Evolutionary conservation across 1,140 invertebrate genomes (phyloP), one percentile per base, ranked within the genome.

Genomic region (Drosophila arizonae): DNA sequence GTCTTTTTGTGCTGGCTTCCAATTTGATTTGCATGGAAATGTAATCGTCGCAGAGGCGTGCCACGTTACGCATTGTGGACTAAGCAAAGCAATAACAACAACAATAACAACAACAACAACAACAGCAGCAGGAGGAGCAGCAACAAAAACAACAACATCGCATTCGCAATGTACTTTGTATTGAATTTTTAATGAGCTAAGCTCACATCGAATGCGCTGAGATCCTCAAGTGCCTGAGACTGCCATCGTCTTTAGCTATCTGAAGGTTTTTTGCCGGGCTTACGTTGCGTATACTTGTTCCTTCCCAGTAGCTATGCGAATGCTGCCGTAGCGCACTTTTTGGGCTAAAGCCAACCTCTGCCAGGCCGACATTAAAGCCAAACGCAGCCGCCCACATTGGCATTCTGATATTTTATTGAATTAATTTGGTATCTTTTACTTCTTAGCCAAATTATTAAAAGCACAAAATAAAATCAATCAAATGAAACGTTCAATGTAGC

Each of bases 11-110:
- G 64, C 64, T 48, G 52, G 52, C 55, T 73, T 73, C 66, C 77
- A 88, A 88, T 88, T 88, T 88, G 85, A 88, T 88, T 88, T 88
- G 85, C 85, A 88, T 88, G 81, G 74, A 84, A 88, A 88, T 89
- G 84, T 88, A 79, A 79, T 82, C 77, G 84, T 68, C 64, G 70
- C 67, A 52, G 56, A 50, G 30, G 72, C 55, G 30, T 55, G 46
- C 46, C 55, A 11, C 11, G 15, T 13, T 11, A 33, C 6, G 4
- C 36, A 2, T 11, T 36, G 48, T 41, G 45, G 30, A 43, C 46
- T 39, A 60, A 36, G 28, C 51, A 51, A 15, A 43, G 46, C n/a
- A 51, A 43, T 41, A 65, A 50, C 30, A 58, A 70, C 56, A 62
- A 63, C 28, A 76, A 0, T 15, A 17, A 4, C 43, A 17, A 1